Percentiles rank a stretch among this genome's conserved stretches.
Conservation (phyloP, 2,797 vertebrate species). For the Acridotheres tristis region DNA sequence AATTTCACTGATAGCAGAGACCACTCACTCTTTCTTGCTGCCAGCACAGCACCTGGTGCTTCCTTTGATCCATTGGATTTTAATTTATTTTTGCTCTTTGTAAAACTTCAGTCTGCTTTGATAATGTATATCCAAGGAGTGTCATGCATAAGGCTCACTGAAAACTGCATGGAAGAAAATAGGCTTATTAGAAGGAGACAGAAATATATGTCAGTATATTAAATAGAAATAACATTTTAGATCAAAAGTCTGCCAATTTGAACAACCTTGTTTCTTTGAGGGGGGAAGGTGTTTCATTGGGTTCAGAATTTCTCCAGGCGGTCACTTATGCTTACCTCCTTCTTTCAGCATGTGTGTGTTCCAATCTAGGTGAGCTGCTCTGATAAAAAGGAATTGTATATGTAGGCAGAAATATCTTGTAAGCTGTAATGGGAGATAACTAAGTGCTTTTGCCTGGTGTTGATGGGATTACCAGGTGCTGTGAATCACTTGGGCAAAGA, state of each 20-base stretch:
- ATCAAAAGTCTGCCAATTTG: background rate
- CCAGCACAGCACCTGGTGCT: background rate
- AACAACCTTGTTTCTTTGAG: background rate
- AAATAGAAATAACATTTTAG: conserved; percentile 15
- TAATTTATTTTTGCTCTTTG: conserved; percentile 68
- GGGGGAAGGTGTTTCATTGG: background rate
- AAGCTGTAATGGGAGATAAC: conserved; percentile 16
- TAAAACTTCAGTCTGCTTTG: conserved; percentile 62
- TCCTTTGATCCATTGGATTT: conserved; percentile 67
- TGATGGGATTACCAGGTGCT: conserved; percentile 35
- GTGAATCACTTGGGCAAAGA: background rate
- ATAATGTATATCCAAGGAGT: conserved; percentile 62
- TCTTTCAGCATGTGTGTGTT: background rate
- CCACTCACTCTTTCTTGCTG: conserved; percentile 15
- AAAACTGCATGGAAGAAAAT: conserved; percentile 34
- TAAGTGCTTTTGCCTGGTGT: background rate
- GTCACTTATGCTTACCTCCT: background rate
- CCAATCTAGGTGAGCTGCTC: background rate
- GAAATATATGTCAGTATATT: conserved; percentile 12
- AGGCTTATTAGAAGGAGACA: conserved; percentile 33
- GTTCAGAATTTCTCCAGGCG: background rate
- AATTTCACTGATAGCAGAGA: conserved; percentile 27
- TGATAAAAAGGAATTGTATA: background rate
- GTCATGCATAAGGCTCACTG: conserved; percentile 43
- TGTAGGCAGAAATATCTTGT: background rate